Conservation (phyloP, 1,140 invertebrate genomes). For the Forficula auricularia region DNA sequence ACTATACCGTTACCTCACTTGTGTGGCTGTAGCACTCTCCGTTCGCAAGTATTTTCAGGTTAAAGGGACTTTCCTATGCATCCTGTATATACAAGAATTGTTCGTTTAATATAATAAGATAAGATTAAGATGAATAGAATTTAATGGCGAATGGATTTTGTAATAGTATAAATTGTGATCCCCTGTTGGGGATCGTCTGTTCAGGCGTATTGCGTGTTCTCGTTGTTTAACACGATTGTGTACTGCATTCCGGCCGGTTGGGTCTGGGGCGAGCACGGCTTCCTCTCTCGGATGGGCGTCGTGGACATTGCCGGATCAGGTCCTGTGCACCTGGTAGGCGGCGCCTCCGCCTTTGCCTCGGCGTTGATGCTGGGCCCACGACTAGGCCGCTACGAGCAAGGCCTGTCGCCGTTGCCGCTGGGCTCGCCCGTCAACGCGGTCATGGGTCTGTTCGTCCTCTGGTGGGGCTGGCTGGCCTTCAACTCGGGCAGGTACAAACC, state of each 20-base stretch:
- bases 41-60: too few relatives aligned
- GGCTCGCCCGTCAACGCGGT: conserved; percentile 80
- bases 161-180: conserved; percentile 2
- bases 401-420: conserved; percentile 52
- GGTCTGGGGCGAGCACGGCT: conserved; percentile 76
- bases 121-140: not conserved
- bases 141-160: not conserved
- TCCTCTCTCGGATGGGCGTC: conserved; percentile 58
- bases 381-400: conserved; percentile 66
- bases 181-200: too few relatives aligned
- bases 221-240: conserved; percentile 71
- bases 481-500: conserved; percentile 57
- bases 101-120: too few relatives aligned
- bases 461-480: conserved; percentile 91
- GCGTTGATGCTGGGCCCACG: conserved; percentile 78
- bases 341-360: conserved; percentile 56
- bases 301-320: conserved; percentile 85
- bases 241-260: conserved; percentile 89
- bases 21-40: too few relatives aligned
- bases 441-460: conserved; percentile 80
- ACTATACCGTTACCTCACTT: too few relatives aligned
- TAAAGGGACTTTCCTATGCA: too few relatives aligned
- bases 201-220: conserved; percentile 78
- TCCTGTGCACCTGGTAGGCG: conserved; percentile 77
- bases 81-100: too few relatives aligned